phyloP scores from a whole-genome alignment of 2,797 vertebrate genomes.

The Apodemus agrarius region DNA sequence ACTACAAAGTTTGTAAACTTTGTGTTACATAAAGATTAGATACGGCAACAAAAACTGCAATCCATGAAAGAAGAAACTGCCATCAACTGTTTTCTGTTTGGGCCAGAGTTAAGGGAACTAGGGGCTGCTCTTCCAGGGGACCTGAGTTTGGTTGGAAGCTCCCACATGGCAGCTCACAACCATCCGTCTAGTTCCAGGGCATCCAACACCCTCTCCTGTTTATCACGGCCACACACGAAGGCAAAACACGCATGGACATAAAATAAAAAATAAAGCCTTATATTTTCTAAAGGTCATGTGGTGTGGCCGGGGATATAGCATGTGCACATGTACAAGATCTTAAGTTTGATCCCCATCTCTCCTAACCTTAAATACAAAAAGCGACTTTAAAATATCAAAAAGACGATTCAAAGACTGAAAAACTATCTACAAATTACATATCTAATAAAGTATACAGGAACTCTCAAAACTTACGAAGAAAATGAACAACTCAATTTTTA shows the following conservation, averaged over 20 bases:
- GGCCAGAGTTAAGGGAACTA: not conserved
- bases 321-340: not conserved
- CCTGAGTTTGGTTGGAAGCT: not conserved
- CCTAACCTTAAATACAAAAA: not conserved
- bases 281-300: not conserved
- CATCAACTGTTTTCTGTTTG: not conserved
- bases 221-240: not conserved
- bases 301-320: not conserved
- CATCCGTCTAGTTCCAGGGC: not conserved
- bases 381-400: slow-evolving; percentile 19
- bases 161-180: not conserved
- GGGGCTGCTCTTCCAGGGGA: not conserved
- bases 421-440: slow-evolving; percentile 26
- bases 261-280: not conserved
- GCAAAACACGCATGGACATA: not conserved
- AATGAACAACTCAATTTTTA: slow-evolving; percentile 31
- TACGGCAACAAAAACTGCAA: not conserved
- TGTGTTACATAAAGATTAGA: slow-evolving; percentile 21
- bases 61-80: slow-evolving; percentile 7
- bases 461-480: slow-evolving; percentile 54
- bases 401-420: not conserved
- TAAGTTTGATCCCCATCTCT: not conserved
- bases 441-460: slow-evolving; percentile 18
- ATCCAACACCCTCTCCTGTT: not conserved
- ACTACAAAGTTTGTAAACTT: not conserved